A percentile compares a stretch with the other conserved stretches of the same genome.
Evolutionary conservation across 2,888 invertebrate species (phyloP).

Genomic region (Drosophila rubida): DNA sequence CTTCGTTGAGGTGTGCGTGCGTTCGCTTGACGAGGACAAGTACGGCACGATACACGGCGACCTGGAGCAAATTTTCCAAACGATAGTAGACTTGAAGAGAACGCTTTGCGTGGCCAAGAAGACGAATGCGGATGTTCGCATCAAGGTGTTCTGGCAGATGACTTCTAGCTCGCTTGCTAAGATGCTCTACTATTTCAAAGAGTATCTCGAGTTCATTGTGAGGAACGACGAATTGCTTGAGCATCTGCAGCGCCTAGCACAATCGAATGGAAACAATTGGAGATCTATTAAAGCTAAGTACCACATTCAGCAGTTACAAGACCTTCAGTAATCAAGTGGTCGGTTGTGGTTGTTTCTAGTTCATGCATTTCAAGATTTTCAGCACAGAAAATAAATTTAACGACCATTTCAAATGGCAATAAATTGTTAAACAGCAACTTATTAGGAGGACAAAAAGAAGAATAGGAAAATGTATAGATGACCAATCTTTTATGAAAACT

Average conservation of each 20-base stretch:
- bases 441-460: too few species aligned
- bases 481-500: too few species aligned
- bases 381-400: too few species aligned
- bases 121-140: not conserved
- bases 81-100: constrained; percentile 2
- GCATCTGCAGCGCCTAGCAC: not conserved
- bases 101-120: not conserved
- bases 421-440: too few species aligned
- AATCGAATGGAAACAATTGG: too few species aligned
- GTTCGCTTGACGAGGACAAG: constrained; percentile 17
- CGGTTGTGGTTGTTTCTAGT: too few species aligned
- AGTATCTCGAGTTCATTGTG: not conserved
- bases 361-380: too few species aligned
- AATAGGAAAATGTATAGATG: too few species aligned
- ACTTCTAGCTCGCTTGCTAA: not conserved
- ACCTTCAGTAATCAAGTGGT: too few species aligned
- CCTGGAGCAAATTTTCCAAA: constrained; percentile 9
- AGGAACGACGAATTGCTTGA: not conserved
- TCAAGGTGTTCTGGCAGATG: not conserved
- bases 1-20: constrained; percentile 20
- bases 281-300: too few species aligned
- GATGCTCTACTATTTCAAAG: not conserved
- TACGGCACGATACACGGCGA: constrained; percentile 5
- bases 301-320: too few species aligned
- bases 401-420: too few species aligned